These are phyloP conservation scores for Creontiades dilutus DNA, from an alignment of 2,888 invertebrate genomes.

Conservation along the genomic window DNA sequence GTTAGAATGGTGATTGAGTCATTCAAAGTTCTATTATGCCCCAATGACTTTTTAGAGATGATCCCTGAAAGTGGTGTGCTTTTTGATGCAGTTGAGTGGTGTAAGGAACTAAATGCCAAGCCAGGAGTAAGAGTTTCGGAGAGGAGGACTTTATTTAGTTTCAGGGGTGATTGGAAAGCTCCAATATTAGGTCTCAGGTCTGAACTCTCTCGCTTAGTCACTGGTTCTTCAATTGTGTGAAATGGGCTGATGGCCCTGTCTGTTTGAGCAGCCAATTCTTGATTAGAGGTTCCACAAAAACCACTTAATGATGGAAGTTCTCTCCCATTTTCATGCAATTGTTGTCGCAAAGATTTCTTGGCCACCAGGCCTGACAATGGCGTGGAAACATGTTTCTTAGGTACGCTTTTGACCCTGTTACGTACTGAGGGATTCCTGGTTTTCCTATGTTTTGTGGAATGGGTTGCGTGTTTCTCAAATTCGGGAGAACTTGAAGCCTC, in stretches of 20 bases:
- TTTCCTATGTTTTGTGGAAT: not conserved
- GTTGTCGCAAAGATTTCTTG: not conserved
- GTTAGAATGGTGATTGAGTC: not conserved
- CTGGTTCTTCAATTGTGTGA: not conserved
- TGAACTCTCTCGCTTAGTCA: not conserved
- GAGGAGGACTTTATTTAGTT: not conserved
- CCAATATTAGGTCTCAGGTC: not conserved
- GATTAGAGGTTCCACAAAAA: not conserved
- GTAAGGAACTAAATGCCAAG: not conserved
- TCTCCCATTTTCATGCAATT: not conserved
- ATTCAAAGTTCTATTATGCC: not conserved
- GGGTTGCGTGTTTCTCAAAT: not conserved
- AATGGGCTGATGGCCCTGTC: not conserved
- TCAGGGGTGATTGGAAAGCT: not conserved
- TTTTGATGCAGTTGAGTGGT: not conserved
- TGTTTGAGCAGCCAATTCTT: not conserved
- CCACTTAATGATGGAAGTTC: not conserved
- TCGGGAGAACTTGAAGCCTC: conserved; percentile 52
- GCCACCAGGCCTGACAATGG: conserved; percentile 32
- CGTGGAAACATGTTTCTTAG: conserved; percentile 14
- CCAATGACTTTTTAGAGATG: not conserved
- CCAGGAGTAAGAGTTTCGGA: not conserved
- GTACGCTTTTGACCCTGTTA: not conserved
- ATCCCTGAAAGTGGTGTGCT: not conserved
- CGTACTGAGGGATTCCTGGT: not conserved